A percentile compares a stretch with the other conserved stretches of the same genome.
These are phyloP conservation scores for Telmatherina bonti DNA, from an alignment of 2,797 vertebrate genomes.

Conservation along the genomic window DNA sequence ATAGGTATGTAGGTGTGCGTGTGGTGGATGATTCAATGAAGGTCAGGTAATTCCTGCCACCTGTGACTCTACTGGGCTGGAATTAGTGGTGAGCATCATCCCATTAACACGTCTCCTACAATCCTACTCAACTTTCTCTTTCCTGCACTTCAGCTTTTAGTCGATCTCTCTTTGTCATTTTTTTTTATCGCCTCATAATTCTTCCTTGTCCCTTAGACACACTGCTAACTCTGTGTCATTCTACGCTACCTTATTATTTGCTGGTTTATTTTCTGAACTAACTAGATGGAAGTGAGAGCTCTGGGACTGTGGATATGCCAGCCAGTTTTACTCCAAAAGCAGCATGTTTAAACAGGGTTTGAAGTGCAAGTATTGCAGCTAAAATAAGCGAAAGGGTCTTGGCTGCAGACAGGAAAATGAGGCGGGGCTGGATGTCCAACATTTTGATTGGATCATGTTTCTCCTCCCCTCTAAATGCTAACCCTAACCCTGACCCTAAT, in stretches of 20 bases:
- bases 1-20: neutral
- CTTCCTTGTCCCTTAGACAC: neutral
- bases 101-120: constrained; percentile 53
- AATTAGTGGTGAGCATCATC: constrained; percentile 66
- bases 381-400: neutral
- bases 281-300: too few relatives aligned
- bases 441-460: too few relatives aligned
- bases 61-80: constrained; percentile 44
- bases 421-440: too few relatives aligned
- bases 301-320: too few relatives aligned
- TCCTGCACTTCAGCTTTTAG: constrained; percentile 11
- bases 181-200: neutral
- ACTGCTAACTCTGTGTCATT: neutral
- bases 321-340: too few relatives aligned
- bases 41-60: constrained; percentile 61
- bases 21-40: constrained; percentile 18
- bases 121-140: constrained; percentile 7
- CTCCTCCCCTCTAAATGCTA: too few relatives aligned
- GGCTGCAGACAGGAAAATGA: too few relatives aligned
- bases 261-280: neutral
- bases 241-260: neutral
- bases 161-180: neutral
- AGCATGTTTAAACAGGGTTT: too few relatives aligned
- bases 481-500: too few relatives aligned
- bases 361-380: neutral